A percentile compares a stretch with the other conserved stretches of the same genome.
Evolutionary conservation across 2,888 invertebrate genomes (phyloP).

Genomic region (Eupithecia centaureata): DNA sequence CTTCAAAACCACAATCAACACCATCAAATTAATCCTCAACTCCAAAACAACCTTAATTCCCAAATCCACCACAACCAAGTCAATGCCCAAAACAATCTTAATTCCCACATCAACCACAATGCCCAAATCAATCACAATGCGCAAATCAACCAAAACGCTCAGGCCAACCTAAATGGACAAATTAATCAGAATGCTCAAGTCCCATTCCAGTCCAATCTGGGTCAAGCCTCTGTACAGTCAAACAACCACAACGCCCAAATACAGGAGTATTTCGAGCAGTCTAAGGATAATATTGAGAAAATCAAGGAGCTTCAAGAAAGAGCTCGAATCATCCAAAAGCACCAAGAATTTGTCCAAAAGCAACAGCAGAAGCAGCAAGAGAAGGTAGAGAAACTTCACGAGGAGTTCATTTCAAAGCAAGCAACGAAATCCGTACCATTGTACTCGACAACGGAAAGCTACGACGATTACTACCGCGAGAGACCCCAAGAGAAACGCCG

Average conservation of each 20-base stretch:
- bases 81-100: constrained; percentile 23
- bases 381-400: constrained; percentile 89
- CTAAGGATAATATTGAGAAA: constrained; percentile 85
- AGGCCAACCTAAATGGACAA: constrained; percentile 26
- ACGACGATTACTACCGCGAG: constrained; percentile 65
- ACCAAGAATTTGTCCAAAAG: constrained; percentile 90
- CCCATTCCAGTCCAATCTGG: constrained; percentile 69
- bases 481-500: constrained; percentile 74
- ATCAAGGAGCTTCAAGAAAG: constrained; percentile 88
- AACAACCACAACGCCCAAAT: constrained; percentile 81
- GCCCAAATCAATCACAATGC: constrained; percentile 20
- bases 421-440: constrained; percentile 85
- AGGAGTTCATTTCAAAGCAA: constrained; percentile 88
- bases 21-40: constrained; percentile 47
- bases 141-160: constrained; percentile 23
- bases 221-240: constrained; percentile 74
- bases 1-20: constrained; percentile 51
- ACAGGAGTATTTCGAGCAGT: constrained; percentile 84
- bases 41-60: constrained; percentile 55
- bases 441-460: constrained; percentile 78
- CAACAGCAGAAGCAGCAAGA: constrained; percentile 91
- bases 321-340: constrained; percentile 88
- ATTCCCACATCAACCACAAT: constrained; percentile 26
- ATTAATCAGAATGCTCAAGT: constrained; percentile 54
- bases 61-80: constrained; percentile 23